Percentiles rank a stretch among this genome's conserved stretches.
phyloP scores from a whole-genome alignment of 1,140 invertebrate genomes.

The Aethina tumida region DNA sequence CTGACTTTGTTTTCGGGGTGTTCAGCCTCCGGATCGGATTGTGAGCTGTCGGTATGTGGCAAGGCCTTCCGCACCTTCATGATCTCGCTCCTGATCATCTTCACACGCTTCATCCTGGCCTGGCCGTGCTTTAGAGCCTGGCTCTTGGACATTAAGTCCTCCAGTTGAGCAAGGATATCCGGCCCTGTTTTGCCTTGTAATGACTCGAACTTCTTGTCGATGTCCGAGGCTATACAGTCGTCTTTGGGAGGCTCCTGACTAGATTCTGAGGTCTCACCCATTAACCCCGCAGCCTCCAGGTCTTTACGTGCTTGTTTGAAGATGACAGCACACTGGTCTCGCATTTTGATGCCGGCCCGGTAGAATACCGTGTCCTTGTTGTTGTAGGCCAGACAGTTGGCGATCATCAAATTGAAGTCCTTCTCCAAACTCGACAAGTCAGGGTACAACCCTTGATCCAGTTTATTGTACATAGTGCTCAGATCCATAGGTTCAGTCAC shows the following conservation, averaged over 20 bases:
- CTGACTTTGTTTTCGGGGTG: slow-evolving; percentile 25
- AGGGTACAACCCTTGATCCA: slow-evolving; percentile 66
- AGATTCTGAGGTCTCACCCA: slow-evolving; percentile 32
- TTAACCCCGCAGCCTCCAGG: slow-evolving; percentile 52
- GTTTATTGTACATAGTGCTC: slow-evolving; percentile 78
- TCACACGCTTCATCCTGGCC: slow-evolving; percentile 41
- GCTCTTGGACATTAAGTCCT: slow-evolving; percentile 43
- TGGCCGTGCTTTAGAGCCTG: slow-evolving; percentile 43
- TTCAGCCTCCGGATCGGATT: slow-evolving; percentile 34
- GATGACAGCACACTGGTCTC: slow-evolving; percentile 69
- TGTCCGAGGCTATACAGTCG: slow-evolving; percentile 39
- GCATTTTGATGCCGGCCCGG: slow-evolving; percentile 43
- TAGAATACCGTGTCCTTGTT: slow-evolving; percentile 84
- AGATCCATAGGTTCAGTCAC: slow-evolving; percentile 95
- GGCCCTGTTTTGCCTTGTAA: slow-evolving; percentile 31
- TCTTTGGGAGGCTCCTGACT: slow-evolving; percentile 30
- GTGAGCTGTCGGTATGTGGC: slow-evolving; percentile 19
- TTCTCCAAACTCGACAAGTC: slow-evolving; percentile 70
- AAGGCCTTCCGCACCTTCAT: slow-evolving; percentile 23
- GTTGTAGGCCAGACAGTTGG: slow-evolving; percentile 92
- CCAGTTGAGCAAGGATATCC: slow-evolving; percentile 42
- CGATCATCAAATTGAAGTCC: slow-evolving; percentile 91
- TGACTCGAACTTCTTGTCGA: slow-evolving; percentile 40
- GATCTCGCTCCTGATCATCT: slow-evolving; percentile 43
- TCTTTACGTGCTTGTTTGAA: slow-evolving; percentile 69